Percentiles rank a stretch among this genome's conserved stretches.
Conservation (phyloP, 2,797 vertebrate genomes). For the Lithobates sylvaticus region DNA sequence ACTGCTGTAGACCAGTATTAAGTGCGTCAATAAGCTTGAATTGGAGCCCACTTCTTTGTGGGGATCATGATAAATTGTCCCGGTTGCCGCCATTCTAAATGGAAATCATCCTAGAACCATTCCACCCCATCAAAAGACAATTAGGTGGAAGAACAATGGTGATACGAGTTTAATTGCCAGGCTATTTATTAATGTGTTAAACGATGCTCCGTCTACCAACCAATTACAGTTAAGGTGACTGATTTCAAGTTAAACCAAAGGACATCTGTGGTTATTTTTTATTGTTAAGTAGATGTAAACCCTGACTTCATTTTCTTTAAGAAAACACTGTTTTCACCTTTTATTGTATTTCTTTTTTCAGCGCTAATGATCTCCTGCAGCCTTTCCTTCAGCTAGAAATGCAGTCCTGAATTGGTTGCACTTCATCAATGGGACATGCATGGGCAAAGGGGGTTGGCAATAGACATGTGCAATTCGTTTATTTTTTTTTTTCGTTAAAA, state of each 20-base stretch:
- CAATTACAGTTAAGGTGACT: constrained; percentile 48
- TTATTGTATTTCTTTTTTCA: no score
- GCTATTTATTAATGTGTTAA: constrained; percentile 67
- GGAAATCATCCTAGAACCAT: constrained; percentile 39
- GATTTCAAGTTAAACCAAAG: constrained; percentile 19
- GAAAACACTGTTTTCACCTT: no score
- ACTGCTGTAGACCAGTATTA: constrained; percentile 4
- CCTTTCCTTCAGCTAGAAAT: no score
- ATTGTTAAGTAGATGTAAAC: background rate
- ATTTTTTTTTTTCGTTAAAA: no score
- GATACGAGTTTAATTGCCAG: constrained; percentile 49
- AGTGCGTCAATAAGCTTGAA: constrained; percentile 20
- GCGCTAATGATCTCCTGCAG: no score
- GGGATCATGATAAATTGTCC: constrained; percentile 38
- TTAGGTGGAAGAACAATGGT: constrained; percentile 36
- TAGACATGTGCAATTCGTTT: no score
- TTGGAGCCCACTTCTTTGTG: constrained; percentile 46
- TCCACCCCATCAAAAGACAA: constrained; percentile 37
- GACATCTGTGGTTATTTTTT: background rate
- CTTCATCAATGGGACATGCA: no score
- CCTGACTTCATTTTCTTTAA: no score
- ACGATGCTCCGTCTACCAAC: constrained; percentile 51
- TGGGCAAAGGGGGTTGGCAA: no score
- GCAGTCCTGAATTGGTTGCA: no score
- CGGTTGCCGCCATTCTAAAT: constrained; percentile 21